A percentile compares a stretch with the other conserved stretches of the same genome.
Conservation (phyloP, 2,888 invertebrate genomes). For the Phytoseiulus persimilis region DNA sequence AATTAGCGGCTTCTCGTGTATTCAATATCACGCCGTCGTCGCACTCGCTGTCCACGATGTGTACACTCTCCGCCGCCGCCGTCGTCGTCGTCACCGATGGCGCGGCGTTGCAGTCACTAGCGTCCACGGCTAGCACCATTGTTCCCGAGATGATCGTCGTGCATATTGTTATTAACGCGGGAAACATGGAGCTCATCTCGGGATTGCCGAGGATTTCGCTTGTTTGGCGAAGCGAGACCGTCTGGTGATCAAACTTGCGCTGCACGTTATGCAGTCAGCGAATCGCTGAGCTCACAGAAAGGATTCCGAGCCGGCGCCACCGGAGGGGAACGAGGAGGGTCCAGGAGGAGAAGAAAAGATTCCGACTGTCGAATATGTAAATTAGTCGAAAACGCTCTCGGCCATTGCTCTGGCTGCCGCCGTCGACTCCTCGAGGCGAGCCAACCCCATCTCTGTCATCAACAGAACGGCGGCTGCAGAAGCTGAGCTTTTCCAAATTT, state of each 20-base stretch:
- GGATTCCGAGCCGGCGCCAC: background rate
- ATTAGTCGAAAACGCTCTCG: background rate
- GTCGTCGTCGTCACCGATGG: too few relatives aligned
- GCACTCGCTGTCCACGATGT: background rate
- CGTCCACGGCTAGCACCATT: background rate
- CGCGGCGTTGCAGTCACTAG: background rate
- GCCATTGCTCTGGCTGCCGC: background rate
- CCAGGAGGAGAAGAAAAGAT: background rate
- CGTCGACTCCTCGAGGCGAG: background rate
- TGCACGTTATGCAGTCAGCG: background rate
- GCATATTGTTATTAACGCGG: background rate
- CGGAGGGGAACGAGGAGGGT: background rate
- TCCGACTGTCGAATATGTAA: slow-evolving; percentile 5
- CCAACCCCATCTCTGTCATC: background rate
- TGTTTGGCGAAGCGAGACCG: background rate
- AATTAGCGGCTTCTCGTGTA: background rate
- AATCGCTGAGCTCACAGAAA: slow-evolving; percentile 5
- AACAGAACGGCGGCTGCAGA: background rate
- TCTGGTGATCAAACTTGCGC: background rate
- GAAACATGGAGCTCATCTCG: background rate
- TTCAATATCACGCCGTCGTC: background rate
- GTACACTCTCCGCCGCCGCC: background rate
- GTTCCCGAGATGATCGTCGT: background rate
- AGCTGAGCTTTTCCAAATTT: slow-evolving; percentile 5
- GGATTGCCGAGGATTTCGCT: background rate